These are phyloP conservation scores for Nipponia nippon DNA, from an alignment of 2,113 vertebrate genomes.

Conservation along the genomic window DNA sequence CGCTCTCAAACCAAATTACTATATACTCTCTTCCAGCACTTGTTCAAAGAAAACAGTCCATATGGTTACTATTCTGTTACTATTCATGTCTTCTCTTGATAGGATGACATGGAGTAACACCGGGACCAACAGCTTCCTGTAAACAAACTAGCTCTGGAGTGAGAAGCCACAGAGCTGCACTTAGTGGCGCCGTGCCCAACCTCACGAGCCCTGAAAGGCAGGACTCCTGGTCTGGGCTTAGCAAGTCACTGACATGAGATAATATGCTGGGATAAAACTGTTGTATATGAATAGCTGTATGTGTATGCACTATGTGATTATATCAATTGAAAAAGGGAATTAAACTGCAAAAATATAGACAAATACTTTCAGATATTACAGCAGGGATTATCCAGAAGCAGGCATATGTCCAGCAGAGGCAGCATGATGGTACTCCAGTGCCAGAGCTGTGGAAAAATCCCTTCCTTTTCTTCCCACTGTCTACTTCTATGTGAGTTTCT, in stretches of 20 bases:
- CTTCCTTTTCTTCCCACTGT: not conserved
- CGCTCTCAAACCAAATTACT: not conserved
- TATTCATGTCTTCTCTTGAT: not conserved
- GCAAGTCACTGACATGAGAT: not conserved
- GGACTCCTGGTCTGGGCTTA: not conserved
- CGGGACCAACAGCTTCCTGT: not conserved
- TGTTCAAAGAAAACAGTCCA: not conserved
- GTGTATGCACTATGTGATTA: not conserved
- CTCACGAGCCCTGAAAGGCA: not conserved
- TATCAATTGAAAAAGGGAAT: not conserved
- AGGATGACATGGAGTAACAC: not conserved
- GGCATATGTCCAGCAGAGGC: not conserved
- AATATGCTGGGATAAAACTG: not conserved
- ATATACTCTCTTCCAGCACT: not conserved
- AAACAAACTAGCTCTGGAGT: not conserved
- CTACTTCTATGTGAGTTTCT: not conserved
- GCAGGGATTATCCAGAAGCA: not conserved
- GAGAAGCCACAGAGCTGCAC: not conserved
- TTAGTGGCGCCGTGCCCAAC: not conserved
- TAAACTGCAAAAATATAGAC: not conserved
- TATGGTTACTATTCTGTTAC: not conserved
- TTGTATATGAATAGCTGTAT: not conserved
- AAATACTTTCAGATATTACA: not conserved
- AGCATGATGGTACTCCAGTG: not conserved
- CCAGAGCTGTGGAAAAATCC: not conserved